Conservation (phyloP, 1,140 invertebrate genomes). For the Drosophila elegans region DNA sequence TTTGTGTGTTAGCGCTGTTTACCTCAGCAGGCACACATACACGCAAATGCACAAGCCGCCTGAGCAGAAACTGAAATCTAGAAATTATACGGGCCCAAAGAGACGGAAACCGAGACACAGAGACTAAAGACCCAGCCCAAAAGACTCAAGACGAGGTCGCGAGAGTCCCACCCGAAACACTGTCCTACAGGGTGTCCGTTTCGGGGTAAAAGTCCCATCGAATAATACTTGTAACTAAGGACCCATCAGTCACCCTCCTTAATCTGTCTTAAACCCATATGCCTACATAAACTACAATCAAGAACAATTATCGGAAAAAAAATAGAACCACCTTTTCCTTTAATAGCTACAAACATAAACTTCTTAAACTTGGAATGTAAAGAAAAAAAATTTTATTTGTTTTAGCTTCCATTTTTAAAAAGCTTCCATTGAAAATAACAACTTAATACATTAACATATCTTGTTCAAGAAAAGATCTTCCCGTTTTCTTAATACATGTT, state of each 20-base stretch:
- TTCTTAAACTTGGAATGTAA: too few relatives aligned
- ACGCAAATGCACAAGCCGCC: constrained; percentile 34
- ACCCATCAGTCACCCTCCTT: neutral
- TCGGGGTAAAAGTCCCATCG: neutral
- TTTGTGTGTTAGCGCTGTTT: constrained; percentile 55
- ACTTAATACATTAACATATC: too few relatives aligned
- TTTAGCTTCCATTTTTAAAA: too few relatives aligned
- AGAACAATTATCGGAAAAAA: too few relatives aligned
- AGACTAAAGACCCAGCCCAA: constrained; percentile 36
- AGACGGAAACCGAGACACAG: constrained; percentile 25
- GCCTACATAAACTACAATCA: neutral
- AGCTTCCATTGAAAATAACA: too few relatives aligned
- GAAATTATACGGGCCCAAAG: constrained; percentile 48
- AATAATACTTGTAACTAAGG: neutral
- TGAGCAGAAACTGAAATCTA: constrained; percentile 76
- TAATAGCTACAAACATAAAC: too few relatives aligned
- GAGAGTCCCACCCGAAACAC: constrained; percentile 31
- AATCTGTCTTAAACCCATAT: neutral
- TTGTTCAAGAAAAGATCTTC: too few relatives aligned
- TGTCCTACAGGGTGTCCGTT: constrained; percentile 13
- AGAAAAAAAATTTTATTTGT: too few relatives aligned
- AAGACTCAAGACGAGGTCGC: constrained; percentile 53
- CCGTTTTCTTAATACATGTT: too few relatives aligned
- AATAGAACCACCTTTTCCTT: too few relatives aligned
- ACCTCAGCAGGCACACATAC: constrained; percentile 53